A percentile compares a stretch with the other conserved stretches of the same genome.
These are phyloP conservation scores for Torymus texanus DNA, from an alignment of 2,888 invertebrate species.

Conservation along the genomic window DNA sequence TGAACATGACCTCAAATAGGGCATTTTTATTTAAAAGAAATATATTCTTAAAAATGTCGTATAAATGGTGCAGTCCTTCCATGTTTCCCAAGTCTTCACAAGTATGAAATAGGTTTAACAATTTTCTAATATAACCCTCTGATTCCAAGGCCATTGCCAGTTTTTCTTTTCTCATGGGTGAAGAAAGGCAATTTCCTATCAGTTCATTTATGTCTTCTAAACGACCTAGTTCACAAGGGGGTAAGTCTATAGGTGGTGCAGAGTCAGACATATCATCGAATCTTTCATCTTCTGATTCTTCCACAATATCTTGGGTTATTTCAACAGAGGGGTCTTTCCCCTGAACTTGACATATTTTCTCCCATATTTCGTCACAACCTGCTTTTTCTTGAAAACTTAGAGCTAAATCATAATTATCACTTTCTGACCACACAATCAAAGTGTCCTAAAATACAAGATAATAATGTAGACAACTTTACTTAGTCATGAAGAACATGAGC, in stretches of 20 bases:
- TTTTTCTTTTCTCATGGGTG: conserved; percentile 95
- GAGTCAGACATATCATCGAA: conserved; percentile 98
- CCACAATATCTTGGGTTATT: conserved; percentile 97
- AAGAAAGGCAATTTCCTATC: conserved; percentile 90
- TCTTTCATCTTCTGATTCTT: conserved; percentile 96
- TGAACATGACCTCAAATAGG: conserved; percentile 98
- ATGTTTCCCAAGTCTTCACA: conserved; percentile 98
- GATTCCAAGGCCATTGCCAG: conserved; percentile 94
- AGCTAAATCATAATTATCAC: conserved; percentile 98
- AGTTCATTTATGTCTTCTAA: conserved; percentile 96
- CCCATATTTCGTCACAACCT: conserved; percentile 99
- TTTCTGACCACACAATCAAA: conserved; percentile 99
- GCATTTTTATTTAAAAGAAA: conserved; percentile 98
- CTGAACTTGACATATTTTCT: conserved; percentile 99
- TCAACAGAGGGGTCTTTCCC: conserved; percentile 99
- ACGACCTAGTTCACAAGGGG: conserved; percentile 94
- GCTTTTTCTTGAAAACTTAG: conserved; percentile 99
- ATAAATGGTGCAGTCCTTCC: conserved; percentile 95
- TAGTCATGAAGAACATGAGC: neutral
- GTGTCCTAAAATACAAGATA: conserved; percentile 83
- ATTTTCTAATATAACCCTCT: conserved; percentile 95
- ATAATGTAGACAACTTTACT: conserved; percentile 12
- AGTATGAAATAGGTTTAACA: conserved; percentile 95
- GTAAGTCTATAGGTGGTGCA: conserved; percentile 94
- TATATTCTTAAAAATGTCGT: conserved; percentile 98